A percentile compares a stretch with the other conserved stretches of the same genome.
phyloP scores from a whole-genome alignment of 2,888 invertebrate genomes.

The Aproaerema taeniolella region DNA sequence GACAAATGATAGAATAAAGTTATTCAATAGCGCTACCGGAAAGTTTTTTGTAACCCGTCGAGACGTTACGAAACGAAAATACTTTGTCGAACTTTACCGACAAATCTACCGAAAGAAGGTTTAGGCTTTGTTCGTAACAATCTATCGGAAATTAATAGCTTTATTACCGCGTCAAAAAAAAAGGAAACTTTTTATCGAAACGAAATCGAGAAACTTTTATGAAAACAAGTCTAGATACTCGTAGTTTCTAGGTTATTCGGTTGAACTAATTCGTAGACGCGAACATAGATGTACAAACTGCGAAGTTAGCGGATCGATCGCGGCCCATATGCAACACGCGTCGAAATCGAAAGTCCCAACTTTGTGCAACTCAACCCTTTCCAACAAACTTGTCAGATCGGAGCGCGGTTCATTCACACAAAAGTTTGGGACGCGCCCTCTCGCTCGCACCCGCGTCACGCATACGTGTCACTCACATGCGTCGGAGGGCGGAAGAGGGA shows the following conservation, averaged over 20 bases:
- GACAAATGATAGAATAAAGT: no score
- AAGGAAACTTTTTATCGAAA: no score
- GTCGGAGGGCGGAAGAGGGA: conserved; percentile 27
- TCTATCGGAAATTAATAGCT: no score
- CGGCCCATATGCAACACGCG: conserved; percentile 65
- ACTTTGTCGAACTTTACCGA: no score
- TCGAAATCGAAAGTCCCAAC: conserved; percentile 68
- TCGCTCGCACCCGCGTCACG: conserved; percentile 51
- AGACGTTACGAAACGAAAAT: no score
- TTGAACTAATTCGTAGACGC: conserved; percentile 14
- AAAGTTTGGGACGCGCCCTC: conserved; percentile 43
- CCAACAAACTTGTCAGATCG: conserved; percentile 60
- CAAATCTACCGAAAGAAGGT: no score
- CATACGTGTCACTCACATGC: conserved; percentile 58
- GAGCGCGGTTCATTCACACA: conserved; percentile 62
- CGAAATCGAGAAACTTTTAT: no score
- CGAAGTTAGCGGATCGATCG: conserved; percentile 45
- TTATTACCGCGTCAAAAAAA: no score
- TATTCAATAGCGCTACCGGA: no score
- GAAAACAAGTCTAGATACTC: not conserved
- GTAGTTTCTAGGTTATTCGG: conserved; percentile 23
- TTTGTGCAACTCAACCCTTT: conserved; percentile 67
- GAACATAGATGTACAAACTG: no score
- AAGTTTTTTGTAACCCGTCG: no score
- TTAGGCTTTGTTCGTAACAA: no score